phyloP scores from a whole-genome alignment of 2,113 vertebrate species.

The Hymenochirus boettgeri region DNA sequence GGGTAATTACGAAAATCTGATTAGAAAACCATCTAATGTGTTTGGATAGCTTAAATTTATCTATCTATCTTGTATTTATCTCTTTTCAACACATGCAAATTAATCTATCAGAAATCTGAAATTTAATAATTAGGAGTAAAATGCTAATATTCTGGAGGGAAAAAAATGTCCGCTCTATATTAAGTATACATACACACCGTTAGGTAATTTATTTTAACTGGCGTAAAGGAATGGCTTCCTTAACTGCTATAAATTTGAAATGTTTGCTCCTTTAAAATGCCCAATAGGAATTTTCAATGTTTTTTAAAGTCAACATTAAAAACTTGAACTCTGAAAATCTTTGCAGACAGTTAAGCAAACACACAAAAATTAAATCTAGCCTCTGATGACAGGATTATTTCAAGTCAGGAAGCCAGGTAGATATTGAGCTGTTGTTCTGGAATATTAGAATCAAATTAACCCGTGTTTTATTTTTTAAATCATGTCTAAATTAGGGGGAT shows the following conservation, averaged over 20 bases:
- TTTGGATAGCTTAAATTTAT: too few species aligned
- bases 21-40: too few species aligned
- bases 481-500: conserved; percentile 32
- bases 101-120: too few species aligned
- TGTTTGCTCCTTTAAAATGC: neutral
- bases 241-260: neutral
- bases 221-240: neutral
- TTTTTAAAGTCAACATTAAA: conserved; percentile 5
- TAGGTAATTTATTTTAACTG: neutral
- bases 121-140: neutral
- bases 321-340: neutral
- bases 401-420: conserved; percentile 29
- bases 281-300: neutral
- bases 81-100: too few species aligned
- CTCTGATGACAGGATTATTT: conserved; percentile 35
- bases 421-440: conserved; percentile 38
- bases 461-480: conserved; percentile 27
- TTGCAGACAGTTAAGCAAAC: conserved; percentile 16
- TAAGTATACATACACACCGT: neutral
- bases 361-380: conserved; percentile 21
- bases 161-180: neutral
- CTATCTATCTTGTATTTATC: too few species aligned
- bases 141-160: neutral
- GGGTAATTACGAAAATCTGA: too few species aligned
- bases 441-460: conserved; percentile 27